phyloP scores from a whole-genome alignment of 1,140 invertebrate genomes.

The Saccostrea glomerata region DNA sequence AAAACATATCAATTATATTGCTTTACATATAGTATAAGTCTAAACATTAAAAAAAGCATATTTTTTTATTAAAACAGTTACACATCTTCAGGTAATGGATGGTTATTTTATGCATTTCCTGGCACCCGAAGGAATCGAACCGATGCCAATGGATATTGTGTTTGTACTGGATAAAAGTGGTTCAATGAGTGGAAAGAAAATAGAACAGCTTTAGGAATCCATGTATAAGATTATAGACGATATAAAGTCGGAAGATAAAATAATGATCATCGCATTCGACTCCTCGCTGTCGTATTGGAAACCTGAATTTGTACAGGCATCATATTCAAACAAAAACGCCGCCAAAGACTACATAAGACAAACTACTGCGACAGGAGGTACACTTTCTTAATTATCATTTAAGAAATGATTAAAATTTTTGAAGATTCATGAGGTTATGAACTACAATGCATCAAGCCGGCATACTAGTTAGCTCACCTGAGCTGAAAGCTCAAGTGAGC shows the following conservation, averaged over 20 bases:
- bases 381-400: neutral
- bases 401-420: neutral
- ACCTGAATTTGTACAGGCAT: conserved; percentile 50
- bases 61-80: conserved; percentile 76
- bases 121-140: conserved; percentile 81
- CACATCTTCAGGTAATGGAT: conserved; percentile 82
- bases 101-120: conserved; percentile 90
- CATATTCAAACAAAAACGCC: conserved; percentile 30
- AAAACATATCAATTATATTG: too few species aligned
- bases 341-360: conserved; percentile 26
- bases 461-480: too few species aligned
- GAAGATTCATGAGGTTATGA: too few species aligned
- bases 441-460: too few species aligned
- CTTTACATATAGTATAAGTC: too few species aligned
- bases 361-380: neutral
- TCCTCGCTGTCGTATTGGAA: conserved; percentile 73
- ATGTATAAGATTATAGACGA: conserved; percentile 84
- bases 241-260: conserved; percentile 83
- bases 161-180: conserved; percentile 86
- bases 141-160: conserved; percentile 85
- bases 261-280: conserved; percentile 84
- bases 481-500: too few species aligned
- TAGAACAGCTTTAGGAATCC: conserved; percentile 84
- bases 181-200: conserved; percentile 85
- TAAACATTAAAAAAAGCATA: too few species aligned